Evolutionary conservation across 2,113 vertebrate genomes (phyloP).

Genomic region (Crocuta crocuta): DNA sequence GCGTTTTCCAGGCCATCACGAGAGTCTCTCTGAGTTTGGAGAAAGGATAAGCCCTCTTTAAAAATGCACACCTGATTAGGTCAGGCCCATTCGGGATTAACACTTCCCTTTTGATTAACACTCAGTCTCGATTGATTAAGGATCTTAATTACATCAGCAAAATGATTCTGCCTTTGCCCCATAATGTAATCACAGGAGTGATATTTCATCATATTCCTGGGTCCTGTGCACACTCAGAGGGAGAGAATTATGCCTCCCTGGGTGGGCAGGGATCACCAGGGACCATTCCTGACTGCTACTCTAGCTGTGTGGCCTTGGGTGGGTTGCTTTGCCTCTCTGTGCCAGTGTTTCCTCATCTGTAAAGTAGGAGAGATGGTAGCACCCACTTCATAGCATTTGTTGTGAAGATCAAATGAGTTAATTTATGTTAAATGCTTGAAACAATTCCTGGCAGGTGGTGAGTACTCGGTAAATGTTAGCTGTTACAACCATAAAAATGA

Average conservation of each 20-base stretch:
- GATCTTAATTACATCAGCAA: neutral
- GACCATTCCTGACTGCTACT: neutral
- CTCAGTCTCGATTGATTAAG: too few relatives aligned
- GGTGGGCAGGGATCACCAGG: neutral
- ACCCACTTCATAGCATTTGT: neutral
- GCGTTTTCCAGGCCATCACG: neutral
- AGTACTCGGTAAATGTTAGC: neutral
- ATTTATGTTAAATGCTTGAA: neutral
- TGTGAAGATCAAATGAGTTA: neutral
- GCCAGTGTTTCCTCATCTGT: neutral
- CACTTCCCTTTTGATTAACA: neutral
- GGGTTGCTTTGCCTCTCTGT: conserved; percentile 10
- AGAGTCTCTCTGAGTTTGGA: neutral
- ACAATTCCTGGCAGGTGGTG: neutral
- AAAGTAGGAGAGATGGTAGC: neutral
- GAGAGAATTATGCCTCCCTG: too few relatives aligned
- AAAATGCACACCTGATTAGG: neutral
- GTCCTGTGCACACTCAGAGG: neutral
- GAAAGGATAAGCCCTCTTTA: neutral
- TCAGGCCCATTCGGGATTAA: neutral
- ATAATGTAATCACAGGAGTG: neutral
- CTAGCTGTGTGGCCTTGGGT: conserved; percentile 28
- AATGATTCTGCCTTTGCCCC: neutral
- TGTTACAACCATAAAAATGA: neutral
- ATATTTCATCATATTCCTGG: neutral